Base-by-base conservation (phyloP, 2,797 vertebrate genomes). In the Malacoctenus gilli region DNA sequence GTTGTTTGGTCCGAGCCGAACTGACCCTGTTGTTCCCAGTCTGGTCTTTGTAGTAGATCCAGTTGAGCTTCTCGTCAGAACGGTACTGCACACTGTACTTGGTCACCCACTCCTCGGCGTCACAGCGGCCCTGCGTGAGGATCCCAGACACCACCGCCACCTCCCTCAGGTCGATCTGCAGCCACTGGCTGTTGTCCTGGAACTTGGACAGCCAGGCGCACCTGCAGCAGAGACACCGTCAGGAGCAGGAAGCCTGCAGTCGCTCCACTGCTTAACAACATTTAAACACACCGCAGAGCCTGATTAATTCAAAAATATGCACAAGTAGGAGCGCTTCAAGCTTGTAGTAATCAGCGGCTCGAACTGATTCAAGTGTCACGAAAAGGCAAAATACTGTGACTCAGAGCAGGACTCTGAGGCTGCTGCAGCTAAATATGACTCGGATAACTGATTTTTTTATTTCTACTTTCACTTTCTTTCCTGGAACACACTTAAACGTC, bases 41-140 rank as follows among this genome's bases (percentile, higher is more conserved):
- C 86, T 97, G 95, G 84, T 99, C 97, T 82, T 99, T 99, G 90
- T 98, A 99, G 85, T 95, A 99, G 78, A 99, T 92, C 97, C 97
- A 99, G 88, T 95, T 98, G 75, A 97, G 89, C 34, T 85, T 93
- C 3, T 96, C 93, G 0, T 94, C 92, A 0, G 91, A 92, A 83
- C 96, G 94, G 76, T 95, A 98, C 85, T 97, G 96, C 3, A 99
- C 72, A 0, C 92, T 96, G 85, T 97, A 99, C 83, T 99, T 99
- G 70, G 96, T 98, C 91, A 99, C 88, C 97, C 97, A 99, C 85
- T 99, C 97, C 0, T 99, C 97, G 0, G 95, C 93, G 0, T 99
- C 97, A 9, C 97, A 99, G 75, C 96, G 95, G 8, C 97, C 97
- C 75, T 99, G 97, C 0, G 94, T 95, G 51, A 99, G 92, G 79